Base-by-base conservation (phyloP, 2,113 vertebrate genomes). In the Hippocampus zosterae region DNA sequence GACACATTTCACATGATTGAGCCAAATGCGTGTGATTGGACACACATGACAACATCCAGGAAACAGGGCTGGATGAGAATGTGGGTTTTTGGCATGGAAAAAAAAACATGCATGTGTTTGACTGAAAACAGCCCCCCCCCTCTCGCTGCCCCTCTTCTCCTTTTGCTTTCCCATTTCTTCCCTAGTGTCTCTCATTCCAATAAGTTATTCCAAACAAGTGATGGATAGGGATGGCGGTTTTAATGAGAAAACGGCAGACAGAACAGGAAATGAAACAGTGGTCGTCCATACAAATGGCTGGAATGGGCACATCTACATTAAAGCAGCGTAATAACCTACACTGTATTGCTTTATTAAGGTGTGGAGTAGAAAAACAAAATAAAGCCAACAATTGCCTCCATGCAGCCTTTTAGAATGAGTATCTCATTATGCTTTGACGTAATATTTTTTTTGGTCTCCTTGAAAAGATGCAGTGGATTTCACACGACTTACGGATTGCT, bases 281-380 rank as follows among this genome's bases (percentile, higher is more conserved):
- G 73, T 81, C 79, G 76, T 81, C 72, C 77, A 81, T 84, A 89
- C 86, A 92, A 88, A 91, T 91, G 80, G 84, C 82, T 81, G 82
- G 86, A 90, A 92, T 91, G 91, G 89, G 79, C 89, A 81, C 74
- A 88, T 90, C 87, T 88, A 81, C 80, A 89, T 91, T 89, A 86
- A 87, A 83, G 86, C 85, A 83, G 78, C 78, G 75, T 90, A 87
- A 88, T 90, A 87, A 89, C 81, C 88, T 86, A 84, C 63, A 83
- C 79, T 63, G 81, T 75, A 67, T 76, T 79, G 80, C 82, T 86
- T 83, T 91, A 91, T 85, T 89, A 73, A 87, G 79, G 53, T 81
- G 37, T 66, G 55, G 73, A 76, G 62, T 9, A n/a, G 46, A 2
- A 5, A 67, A 74, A 82, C 75, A 76, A 71, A 65, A 44, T 64